Percentiles rank a stretch among this genome's conserved stretches.
Conservation (phyloP, 2,113 vertebrate genomes). For the Symphodus melops region DNA sequence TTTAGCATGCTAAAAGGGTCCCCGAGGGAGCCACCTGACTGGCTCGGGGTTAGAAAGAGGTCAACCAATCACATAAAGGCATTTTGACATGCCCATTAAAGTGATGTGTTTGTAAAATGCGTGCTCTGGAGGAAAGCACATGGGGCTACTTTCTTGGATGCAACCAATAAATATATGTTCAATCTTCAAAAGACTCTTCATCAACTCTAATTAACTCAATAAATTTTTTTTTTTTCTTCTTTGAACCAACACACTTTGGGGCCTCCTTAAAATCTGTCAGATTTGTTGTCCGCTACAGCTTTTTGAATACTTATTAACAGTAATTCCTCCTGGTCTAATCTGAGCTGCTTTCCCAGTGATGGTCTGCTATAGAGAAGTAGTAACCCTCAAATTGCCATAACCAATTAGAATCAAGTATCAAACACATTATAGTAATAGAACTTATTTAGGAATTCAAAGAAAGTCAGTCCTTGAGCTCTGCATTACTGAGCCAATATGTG, state of each 20-base stretch:
- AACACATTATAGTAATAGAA: too few species aligned
- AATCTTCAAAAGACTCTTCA: not conserved
- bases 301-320: not conserved
- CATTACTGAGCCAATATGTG: slow-evolving; percentile 27
- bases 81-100: not conserved
- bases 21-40: slow-evolving; percentile 21
- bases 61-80: slow-evolving; percentile 22
- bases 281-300: not conserved
- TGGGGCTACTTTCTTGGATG: not conserved
- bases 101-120: slow-evolving; percentile 2
- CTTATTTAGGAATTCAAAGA: too few species aligned
- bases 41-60: slow-evolving; percentile 15
- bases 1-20: slow-evolving; percentile 6
- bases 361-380: too few species aligned
- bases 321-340: too few species aligned
- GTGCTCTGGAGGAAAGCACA: not conserved
- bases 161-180: not conserved
- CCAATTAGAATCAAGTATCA: too few species aligned
- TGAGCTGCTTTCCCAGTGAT: too few species aligned
- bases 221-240: too few species aligned
- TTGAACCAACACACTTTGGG: too few species aligned
- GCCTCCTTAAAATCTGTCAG: too few species aligned
- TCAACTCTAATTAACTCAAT: too few species aligned
- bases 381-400: too few species aligned
- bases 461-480: not conserved